Base-by-base conservation (phyloP, 92 coral and sea anemone species). In the Phenganax marumi region DNA sequence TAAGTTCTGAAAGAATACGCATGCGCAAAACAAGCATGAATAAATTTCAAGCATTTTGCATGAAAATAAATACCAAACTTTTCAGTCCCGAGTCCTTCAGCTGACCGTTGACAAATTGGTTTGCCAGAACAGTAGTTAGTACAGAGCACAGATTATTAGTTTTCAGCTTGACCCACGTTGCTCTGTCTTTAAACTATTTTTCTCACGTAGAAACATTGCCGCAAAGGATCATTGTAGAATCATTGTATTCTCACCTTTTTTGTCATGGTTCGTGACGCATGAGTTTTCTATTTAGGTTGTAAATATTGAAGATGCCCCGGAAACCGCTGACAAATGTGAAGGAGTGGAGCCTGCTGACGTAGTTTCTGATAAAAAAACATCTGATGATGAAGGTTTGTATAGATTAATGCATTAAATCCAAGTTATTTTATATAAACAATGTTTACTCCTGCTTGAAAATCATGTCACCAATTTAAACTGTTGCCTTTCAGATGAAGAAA, bases 401-500 rank as follows among this genome's bases (percentile, higher is more conserved):
- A n/a, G n/a, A n/a, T 24, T 54, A 19, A 12, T 50, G 10, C 9
- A 25, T 9, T 66, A 66, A 11, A 25, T 66, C n/a, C 68, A 10
- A 11, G 43, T 33, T 33, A 33, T 14, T 58, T 58, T 16, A 58
- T 58, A 1, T 6, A 58, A 58, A 58, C 65, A 58, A 58, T 23
- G 8, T 13, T 58, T 58, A 13, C 23, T 58, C n/a, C n/a, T 16
- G 7, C 14, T 18, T 58, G 65, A 7, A 58, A 33, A 33, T 33
- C 43, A 33, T 33, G 43, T 33, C 43, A 33, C 43, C 43, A 33
- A 33, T 33, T 33, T 33, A 1, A 33, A 33, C 19, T 66, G 17
- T 66, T 66, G 22, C 13, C 13, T 62, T 55, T 68, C 68, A 8
- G 88, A 87, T 49, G 84, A 87, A n/a, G 90, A 75, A 47, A 77